phyloP scores from a whole-genome alignment of 2,797 vertebrate species.

The Hydrolagus colliei region DNA sequence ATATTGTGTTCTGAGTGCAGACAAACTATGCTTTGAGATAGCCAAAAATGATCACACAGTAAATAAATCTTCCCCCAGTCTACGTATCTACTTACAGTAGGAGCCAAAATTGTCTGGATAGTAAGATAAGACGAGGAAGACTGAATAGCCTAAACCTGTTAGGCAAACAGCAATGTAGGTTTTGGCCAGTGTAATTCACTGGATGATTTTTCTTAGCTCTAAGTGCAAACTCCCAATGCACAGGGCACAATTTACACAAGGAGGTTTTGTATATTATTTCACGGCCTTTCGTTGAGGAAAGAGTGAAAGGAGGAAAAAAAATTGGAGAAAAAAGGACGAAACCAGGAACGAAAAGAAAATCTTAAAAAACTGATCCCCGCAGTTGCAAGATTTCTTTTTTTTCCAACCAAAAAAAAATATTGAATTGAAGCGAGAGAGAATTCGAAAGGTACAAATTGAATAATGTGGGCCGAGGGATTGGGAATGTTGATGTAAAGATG shows the following conservation, averaged over 20 bases:
- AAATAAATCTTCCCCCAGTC: not conserved
- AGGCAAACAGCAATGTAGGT: conserved; percentile 83
- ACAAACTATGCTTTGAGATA: not conserved
- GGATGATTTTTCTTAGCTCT: conserved; percentile 58
- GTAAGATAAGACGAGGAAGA: conserved; percentile 71
- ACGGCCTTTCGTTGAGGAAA: conserved; percentile 50
- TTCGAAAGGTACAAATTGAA: conserved; percentile 41
- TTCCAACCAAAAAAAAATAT: not conserved
- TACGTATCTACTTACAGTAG: conserved; percentile 39
- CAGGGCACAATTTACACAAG: conserved; percentile 61
- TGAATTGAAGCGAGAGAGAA: conserved; percentile 39
- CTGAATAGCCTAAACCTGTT: conserved; percentile 68
- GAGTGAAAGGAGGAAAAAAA: not conserved
- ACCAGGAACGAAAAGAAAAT: not conserved
- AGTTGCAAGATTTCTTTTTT: not conserved
- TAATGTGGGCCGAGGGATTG: conserved; percentile 42
- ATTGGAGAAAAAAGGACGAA: not conserved
- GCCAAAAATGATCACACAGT: not conserved
- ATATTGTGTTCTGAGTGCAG: not conserved
- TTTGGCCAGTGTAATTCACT: conserved; percentile 60
- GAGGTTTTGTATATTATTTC: conserved; percentile 76
- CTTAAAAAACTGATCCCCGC: not conserved
- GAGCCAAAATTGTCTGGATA: conserved; percentile 63
- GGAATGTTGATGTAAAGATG: conserved; percentile 42
- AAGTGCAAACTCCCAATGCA: conserved; percentile 55